Evolutionary conservation across 2,888 invertebrate genomes (phyloP), one percentile per base, ranked within the genome.

Genomic region (Seira ritae): DNA sequence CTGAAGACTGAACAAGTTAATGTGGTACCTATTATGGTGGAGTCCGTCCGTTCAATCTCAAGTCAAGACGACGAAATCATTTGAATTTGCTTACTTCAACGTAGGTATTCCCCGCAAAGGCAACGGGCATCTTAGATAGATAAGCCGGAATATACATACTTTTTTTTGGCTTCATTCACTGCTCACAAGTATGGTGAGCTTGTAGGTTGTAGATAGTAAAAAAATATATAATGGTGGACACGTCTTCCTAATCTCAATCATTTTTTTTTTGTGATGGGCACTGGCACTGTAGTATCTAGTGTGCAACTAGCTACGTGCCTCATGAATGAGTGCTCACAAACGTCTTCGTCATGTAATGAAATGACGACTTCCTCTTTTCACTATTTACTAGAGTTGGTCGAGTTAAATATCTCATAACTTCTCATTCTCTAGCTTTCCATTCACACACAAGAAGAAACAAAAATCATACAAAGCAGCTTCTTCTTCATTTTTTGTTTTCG

Each of bases 261-360:
- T 50, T 50, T 31, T 50, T 12, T 50, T 50, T 31, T 50, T 12
- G 50, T 50, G 50, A 50, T 50, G 50, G 50, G 50, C 17, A 50
- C 50, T 50, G 15, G 6, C 17, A 50, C 50, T 50, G 12, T n/a
- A n/a, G n/a, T n/a, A n/a, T n/a, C 50, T 15, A 3, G 6, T 12
- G 23, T 22, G 23, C n/a, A n/a, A n/a, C n/a, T n/a, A n/a, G n/a
- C 37, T 71, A 65, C 65, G 74, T 74, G 75, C 42, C 42, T 67
- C 75, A 79, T 79, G 79, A 79, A 79, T 79, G 79, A 77, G 42
- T 37, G 50, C 50, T 73, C 37, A 73, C 31, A 17, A 65, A 66
- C 15, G 71, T 50, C 22, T 71, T 71, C 37, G 50, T 50, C 50
- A 50, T 50, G 50, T 50, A 50, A 50, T 50, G 50, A 50, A 50